These are phyloP conservation scores for Camelus bactrianus DNA, from an alignment of 2,113 vertebrate species.

Conservation along the genomic window DNA sequence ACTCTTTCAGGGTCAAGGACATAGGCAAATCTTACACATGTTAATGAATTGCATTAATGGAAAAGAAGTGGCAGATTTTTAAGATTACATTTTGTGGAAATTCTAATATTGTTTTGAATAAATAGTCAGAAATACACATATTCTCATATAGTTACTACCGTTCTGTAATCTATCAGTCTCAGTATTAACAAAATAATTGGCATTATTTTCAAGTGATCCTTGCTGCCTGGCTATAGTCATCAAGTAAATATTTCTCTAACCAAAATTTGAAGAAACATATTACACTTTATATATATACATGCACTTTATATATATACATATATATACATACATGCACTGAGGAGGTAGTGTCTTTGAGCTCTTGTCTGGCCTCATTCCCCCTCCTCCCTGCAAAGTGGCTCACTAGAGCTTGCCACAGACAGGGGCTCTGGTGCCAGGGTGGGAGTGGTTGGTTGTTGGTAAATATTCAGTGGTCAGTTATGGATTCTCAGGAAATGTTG, in stretches of 20 bases:
- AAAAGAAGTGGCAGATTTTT: background rate
- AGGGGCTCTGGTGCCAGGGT: accelerated
- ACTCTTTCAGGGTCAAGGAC: background rate
- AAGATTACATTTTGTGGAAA: background rate
- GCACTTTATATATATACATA: too few relatives aligned
- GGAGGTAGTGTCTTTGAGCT: background rate
- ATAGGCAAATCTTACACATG: background rate
- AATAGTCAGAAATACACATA: background rate
- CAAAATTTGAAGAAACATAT: background rate
- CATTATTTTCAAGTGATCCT: background rate
- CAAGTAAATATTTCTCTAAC: background rate
- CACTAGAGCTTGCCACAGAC: background rate
- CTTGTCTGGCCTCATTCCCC: background rate
- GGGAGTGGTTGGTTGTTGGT: background rate
- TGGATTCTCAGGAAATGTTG: background rate
- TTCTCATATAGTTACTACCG: background rate
- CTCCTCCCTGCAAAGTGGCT: background rate
- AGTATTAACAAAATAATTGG: background rate
- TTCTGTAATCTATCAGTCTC: background rate
- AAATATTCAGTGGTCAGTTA: too few relatives aligned
- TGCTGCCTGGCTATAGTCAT: background rate
- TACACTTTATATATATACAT: background rate
- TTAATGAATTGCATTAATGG: background rate
- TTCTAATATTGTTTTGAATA: background rate
- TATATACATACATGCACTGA: too few relatives aligned